Base-by-base conservation (phyloP, 2,113 vertebrate genomes). In the Epinephelus lanceolatus region DNA sequence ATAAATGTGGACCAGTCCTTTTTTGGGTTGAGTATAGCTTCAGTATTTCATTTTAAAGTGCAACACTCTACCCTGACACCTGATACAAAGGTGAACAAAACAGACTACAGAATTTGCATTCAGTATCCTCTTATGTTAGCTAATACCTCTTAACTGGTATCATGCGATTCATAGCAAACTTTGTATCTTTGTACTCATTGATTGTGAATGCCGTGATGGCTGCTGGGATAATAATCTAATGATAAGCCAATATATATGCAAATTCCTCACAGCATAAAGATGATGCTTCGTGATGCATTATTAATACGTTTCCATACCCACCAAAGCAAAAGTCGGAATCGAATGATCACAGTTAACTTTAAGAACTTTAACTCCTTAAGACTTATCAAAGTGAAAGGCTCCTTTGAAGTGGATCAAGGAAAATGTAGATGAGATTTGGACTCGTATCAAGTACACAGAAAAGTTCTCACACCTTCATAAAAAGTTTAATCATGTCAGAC, bases 231-330 rank as follows among this genome's bases (percentile, higher is more conserved):
- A 75, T 86, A 87, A 88, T 88, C 66, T 77, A 84, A 91, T 72
- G 78, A 81, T 89, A 85, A 89, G 76, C 71, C 78, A 87, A 91
- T 93, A 90, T 91, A 72, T 77, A 92, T 90, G 90, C 87, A 90
- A 89, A 93, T 93, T 88, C 63, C 62, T 70, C 72, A 65, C 25
- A 75, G 78, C 88, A 86, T 91, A 81, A 86, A 83, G 83, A 91
- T 71, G 74, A 85, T 83, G 69, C 75, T 80, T 69, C 14, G 1
- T 78, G 79, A 87, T 93, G 78, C 83, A 94, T 92, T 91, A 92
- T 93, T 93, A 88, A 93, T 88, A 66, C 68, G 52, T 47, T 84
- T 83, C 76, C 49, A 60, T 75, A 68, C 59, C n/a, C 17, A 81
- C 76, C 82, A 85, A 73, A 78, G 81, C 68, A 82, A 73, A 81